Evolutionary conservation across 1,140 invertebrate genomes (phyloP), one percentile per base, ranked within the genome.

Genomic region (Rhagoletis zephyria): DNA sequence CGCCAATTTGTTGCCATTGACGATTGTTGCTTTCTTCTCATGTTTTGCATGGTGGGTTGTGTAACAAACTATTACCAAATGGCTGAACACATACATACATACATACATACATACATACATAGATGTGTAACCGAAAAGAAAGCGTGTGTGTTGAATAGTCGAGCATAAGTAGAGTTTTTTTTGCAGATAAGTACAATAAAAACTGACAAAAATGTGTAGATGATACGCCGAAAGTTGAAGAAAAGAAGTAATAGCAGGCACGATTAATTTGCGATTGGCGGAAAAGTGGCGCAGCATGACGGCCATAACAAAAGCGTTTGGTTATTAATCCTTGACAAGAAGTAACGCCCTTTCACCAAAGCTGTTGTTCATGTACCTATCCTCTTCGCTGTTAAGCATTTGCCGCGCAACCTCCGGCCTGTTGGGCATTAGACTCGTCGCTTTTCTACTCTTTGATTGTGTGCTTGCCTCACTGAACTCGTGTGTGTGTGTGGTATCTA

Each of bases 221-320:
- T 30, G n/a, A 30, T 30, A 9, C 19, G n/a, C 9, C 7, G 10
- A 3, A 48, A 56, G 51, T 56, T 56, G 14, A 16, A 6, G 45
- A 48, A 74, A 12, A 1, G n/a, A 74, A 1, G 48, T 0, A 16
- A 74, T n/a, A 45, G 10, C 0, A n/a, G 12, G 42, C 5, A 56
- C 10, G 51, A 56, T 56, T 56, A 56, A 5, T 56, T 5, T 56
- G 51, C 51, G 2, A 7, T 7, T 56, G 5, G 14, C 16, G 16
- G 40, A 45, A 70, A 70, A 45, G 16, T 56, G 45, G 2, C 19
- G 64, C 30, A 4, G n/a, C 30, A 4, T 19, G 4, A 19, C 10
- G n/a, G 6, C 64, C 56, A n/a, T 77, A 81, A 56, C 74, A 81
- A 59, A 81, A 56, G 48, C n/a, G 48, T 48, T 48, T 81, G 74